Evolutionary conservation across 2,113 vertebrate genomes (phyloP).

Genomic region (Ibidorhyncha struthersii): DNA sequence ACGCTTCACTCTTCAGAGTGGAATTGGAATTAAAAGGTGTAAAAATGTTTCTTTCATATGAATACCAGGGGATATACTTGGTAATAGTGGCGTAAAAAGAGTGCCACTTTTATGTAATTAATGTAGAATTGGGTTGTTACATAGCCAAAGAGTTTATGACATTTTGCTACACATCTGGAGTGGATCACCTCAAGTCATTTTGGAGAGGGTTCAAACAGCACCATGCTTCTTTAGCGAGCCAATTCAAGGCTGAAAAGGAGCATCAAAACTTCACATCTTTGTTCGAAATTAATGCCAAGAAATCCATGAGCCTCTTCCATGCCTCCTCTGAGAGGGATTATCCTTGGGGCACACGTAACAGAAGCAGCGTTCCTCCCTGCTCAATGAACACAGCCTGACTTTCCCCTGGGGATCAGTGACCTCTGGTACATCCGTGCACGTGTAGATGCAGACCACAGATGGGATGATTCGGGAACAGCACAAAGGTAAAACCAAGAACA

Average conservation of each 20-base stretch:
- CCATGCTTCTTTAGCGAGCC: neutral
- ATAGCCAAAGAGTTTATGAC: neutral
- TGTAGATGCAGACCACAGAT: neutral
- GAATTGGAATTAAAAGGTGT: neutral
- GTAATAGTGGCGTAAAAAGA: neutral
- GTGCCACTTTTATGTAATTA: neutral
- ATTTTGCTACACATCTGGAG: neutral
- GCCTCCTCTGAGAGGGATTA: neutral
- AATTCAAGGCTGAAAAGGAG: neutral
- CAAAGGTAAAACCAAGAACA: neutral
- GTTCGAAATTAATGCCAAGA: neutral
- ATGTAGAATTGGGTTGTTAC: neutral
- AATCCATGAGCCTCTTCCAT: neutral
- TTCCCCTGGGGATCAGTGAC: neutral
- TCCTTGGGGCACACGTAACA: neutral
- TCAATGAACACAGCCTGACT: neutral
- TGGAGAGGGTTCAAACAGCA: neutral
- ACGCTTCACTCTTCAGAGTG: neutral
- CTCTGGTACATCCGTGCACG: fast-evolving
- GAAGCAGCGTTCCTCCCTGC: neutral
- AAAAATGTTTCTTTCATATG: neutral
- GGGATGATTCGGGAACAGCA: neutral
- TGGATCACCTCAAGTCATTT: neutral
- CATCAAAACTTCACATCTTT: neutral
- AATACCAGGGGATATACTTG: neutral